Conservation (phyloP, 2,888 invertebrate species). For the Myopa testacea region DNA sequence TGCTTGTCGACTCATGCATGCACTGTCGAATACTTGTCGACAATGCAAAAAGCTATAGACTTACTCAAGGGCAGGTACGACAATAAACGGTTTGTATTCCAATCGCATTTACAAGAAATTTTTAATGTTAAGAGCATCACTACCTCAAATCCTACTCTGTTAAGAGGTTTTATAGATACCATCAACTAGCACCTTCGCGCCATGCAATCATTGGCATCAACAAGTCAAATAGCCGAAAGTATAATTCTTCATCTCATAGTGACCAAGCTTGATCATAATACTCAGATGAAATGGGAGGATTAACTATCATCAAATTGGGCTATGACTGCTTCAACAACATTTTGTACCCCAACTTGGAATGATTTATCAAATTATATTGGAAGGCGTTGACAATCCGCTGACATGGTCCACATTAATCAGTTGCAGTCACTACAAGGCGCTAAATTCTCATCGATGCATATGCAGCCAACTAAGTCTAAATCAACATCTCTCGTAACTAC, state of each 20-base stretch:
- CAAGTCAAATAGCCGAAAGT: slow-evolving; percentile 40
- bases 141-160: slow-evolving; percentile 26
- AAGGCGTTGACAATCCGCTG: slow-evolving; percentile 28
- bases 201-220: slow-evolving; percentile 41
- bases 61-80: slow-evolving; percentile 15
- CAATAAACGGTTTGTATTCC: slow-evolving; percentile 38
- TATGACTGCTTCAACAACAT: neutral
- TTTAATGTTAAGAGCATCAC: slow-evolving; percentile 38
- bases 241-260: slow-evolving; percentile 40
- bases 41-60: slow-evolving; percentile 26
- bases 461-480: neutral
- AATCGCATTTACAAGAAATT: slow-evolving; percentile 38
- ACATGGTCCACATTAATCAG: slow-evolving; percentile 3
- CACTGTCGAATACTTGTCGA: too few relatives aligned
- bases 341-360: slow-evolving; percentile 34
- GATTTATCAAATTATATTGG: slow-evolving; percentile 38
- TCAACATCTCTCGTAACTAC: slow-evolving; percentile 11
- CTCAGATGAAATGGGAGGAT: slow-evolving; percentile 43
- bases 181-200: slow-evolving; percentile 40
- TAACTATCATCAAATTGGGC: slow-evolving; percentile 33
- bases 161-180: slow-evolving; percentile 39
- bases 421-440: slow-evolving; percentile 5
- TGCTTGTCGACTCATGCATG: neutral
- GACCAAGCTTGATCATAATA: slow-evolving; percentile 38
- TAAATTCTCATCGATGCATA: slow-evolving; percentile 8